These are phyloP conservation scores for Gerris lacustris DNA, from an alignment of 2,888 invertebrate species.

Conservation along the genomic window DNA sequence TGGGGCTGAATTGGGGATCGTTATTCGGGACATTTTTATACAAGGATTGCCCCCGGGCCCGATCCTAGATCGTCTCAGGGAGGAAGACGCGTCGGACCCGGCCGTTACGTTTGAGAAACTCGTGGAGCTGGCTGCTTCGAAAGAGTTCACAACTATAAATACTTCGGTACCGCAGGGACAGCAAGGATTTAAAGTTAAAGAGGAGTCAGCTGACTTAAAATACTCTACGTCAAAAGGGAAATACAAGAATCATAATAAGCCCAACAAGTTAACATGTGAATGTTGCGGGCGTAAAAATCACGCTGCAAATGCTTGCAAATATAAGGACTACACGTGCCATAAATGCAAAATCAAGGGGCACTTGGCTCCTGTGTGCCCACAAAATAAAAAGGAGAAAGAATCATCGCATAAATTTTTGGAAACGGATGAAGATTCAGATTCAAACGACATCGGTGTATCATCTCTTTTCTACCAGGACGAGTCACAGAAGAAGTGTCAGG, in stretches of 20 bases:
- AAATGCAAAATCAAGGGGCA: slow-evolving; percentile 10
- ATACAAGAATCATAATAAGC: not conserved
- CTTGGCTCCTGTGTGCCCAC: slow-evolving; percentile 11
- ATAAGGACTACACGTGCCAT: slow-evolving; percentile 13
- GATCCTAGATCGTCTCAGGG: slow-evolving; percentile 8
- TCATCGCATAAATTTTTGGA: slow-evolving; percentile 8
- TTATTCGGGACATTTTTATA: slow-evolving; percentile 12
- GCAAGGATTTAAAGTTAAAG: not conserved
- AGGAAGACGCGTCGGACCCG: slow-evolving; percentile 11
- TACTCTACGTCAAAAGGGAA: not conserved
- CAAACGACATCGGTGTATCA: not conserved
- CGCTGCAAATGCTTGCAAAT: slow-evolving; percentile 8
- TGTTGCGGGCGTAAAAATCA: slow-evolving; percentile 12
- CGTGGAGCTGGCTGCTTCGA: slow-evolving; percentile 10
- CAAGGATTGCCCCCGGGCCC: slow-evolving; percentile 12
- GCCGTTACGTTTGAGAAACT: slow-evolving; percentile 10
- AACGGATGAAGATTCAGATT: not conserved
- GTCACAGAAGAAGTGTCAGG: no score
- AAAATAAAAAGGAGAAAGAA: not conserved
- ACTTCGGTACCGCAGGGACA: not conserved
- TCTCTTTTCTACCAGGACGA: slow-evolving; percentile 6
- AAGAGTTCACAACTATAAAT: slow-evolving; percentile 3
- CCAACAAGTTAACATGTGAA: not conserved
- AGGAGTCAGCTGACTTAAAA: not conserved
- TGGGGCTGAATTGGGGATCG: slow-evolving; percentile 8